Percentiles rank a stretch among this genome's conserved stretches.
Evolutionary conservation across 2,113 vertebrate genomes (phyloP).

Genomic region (Muntiacus reevesi): DNA sequence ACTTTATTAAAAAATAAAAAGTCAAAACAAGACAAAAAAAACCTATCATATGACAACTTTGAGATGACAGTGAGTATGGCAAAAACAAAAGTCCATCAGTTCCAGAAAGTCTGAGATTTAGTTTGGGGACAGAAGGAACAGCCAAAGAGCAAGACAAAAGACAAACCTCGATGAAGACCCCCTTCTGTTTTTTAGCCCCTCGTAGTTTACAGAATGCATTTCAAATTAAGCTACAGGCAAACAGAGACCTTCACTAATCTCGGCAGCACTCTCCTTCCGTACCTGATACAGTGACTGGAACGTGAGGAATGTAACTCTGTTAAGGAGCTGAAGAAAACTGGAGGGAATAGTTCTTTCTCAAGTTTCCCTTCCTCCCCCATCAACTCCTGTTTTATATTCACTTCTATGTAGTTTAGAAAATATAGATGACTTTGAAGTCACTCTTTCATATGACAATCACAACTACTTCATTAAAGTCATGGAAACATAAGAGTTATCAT

Average conservation of each 20-base stretch:
- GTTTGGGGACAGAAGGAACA: background rate
- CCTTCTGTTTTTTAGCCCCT: background rate
- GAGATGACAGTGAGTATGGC: background rate
- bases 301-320: background rate
- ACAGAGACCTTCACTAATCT: background rate
- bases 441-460: background rate
- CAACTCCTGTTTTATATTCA: constrained; percentile 14
- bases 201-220: background rate
- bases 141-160: background rate
- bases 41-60: background rate
- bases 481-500: background rate
- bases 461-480: background rate
- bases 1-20: background rate
- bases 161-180: background rate
- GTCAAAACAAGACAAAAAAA: background rate
- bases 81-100: background rate
- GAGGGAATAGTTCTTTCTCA: background rate
- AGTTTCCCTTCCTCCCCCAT: background rate
- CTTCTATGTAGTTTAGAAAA: background rate
- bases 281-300: background rate
- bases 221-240: constrained; percentile 13
- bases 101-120: background rate
- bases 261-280: background rate
- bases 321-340: constrained; percentile 1
- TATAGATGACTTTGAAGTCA: background rate